Evolutionary conservation across 1,140 invertebrate genomes (phyloP), one percentile per base, ranked within the genome.

Genomic region (Magallana angulata): DNA sequence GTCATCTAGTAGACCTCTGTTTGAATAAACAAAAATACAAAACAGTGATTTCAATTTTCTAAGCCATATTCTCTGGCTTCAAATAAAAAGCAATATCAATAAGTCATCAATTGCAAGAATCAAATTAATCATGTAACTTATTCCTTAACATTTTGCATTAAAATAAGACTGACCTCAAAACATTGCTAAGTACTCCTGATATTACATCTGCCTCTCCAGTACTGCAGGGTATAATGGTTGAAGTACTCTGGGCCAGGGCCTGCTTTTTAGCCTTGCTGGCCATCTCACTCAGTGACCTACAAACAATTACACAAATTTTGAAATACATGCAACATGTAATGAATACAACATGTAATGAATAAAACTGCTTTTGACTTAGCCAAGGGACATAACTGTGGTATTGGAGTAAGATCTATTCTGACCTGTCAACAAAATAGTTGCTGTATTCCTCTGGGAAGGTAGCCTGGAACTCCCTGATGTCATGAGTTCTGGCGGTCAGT

Each of bases 401-500:
- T 7, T 12, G 12, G 16, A 48, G 24, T 24, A 7, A 80, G n/a
- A 80, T 12, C 12, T 57, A 12, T 68, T 87, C 68, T 83, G n/a
- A 94, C 93, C 91, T 92, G 71, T 95, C 94, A 83, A 95, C 90
- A 90, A 91, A 94, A 90, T 90, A 94, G 57, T 93, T 90, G 30
- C 88, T 89, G 84, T 93, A 94, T 30, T 94, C 92, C 18, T 93
- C 91, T 0, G 93, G 91, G 88, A 94, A 94, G 86, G 94, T 92
- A 9, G 90, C 90, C 90, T 95, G 94, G 91, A 94, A 95, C 18
- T 94, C 92, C 62, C 89, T 84, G 48, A 94, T 92, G 83, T 94
- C 91, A 88, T 94, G 93, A n/a, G 94, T 94, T 56, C 94, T 88
- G 7, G 94, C 94, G 30, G 94, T 95, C n/a, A 95, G 89, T 9